Percentiles rank a stretch among this genome's conserved stretches.
Evolutionary conservation across 92 coral and sea anemone genomes (phyloP).

Genomic region (Palythoa grandis): DNA sequence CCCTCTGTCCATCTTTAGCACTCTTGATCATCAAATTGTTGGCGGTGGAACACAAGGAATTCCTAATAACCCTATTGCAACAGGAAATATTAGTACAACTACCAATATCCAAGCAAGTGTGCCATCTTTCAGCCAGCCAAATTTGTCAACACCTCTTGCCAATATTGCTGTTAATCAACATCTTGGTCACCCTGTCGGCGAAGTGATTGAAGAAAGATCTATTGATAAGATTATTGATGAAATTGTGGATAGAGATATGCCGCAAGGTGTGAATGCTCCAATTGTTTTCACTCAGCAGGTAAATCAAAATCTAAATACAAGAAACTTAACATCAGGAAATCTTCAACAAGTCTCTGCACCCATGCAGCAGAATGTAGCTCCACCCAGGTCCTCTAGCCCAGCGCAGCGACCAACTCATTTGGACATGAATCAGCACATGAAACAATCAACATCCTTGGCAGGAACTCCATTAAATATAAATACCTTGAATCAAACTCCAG

Average conservation of each 20-base stretch:
- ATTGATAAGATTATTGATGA: slow-evolving; percentile 93
- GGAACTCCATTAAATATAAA: slow-evolving; percentile 59
- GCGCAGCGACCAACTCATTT: slow-evolving; percentile 37
- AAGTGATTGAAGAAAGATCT: slow-evolving; percentile 74
- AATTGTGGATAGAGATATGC: slow-evolving; percentile 95
- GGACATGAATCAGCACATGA: slow-evolving; percentile 45
- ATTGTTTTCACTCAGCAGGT: slow-evolving; percentile 69
- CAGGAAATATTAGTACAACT: slow-evolving; percentile 38
- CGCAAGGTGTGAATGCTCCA: slow-evolving; percentile 86
- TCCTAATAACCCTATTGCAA: slow-evolving; percentile 35
- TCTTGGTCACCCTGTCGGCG: slow-evolving; percentile 57
- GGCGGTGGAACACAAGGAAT: slow-evolving; percentile 18
- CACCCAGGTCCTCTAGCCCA: slow-evolving; percentile 47
- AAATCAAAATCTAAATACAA: slow-evolving; percentile 49
- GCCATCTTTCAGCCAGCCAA: slow-evolving; percentile 64
- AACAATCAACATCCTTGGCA: slow-evolving; percentile 45
- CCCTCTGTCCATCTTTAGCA: slow-evolving; percentile 51
- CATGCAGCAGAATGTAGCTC: slow-evolving; percentile 19
- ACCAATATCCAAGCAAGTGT: slow-evolving; percentile 53
- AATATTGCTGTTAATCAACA: slow-evolving; percentile 60
- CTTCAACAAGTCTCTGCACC: slow-evolving; percentile 23
- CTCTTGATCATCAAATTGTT: slow-evolving; percentile 37
- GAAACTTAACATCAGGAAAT: slow-evolving; percentile 35
- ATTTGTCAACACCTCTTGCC: slow-evolving; percentile 47
- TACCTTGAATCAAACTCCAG: slow-evolving; percentile 58